Conservation (phyloP, 2,888 invertebrate genomes). For the Syrista parreyssii region DNA sequence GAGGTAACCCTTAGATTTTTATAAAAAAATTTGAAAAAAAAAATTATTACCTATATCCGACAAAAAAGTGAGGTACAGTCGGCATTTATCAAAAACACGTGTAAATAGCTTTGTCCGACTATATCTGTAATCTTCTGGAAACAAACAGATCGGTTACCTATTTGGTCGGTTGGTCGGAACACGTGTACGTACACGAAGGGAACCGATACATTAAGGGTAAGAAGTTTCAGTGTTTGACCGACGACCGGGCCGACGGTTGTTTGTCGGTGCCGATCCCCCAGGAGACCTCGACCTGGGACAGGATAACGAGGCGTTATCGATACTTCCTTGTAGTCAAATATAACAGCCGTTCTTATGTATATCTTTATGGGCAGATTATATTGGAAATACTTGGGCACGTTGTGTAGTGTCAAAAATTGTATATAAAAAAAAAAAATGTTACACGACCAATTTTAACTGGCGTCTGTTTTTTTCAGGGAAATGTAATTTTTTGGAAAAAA, state of each 20-base stretch:
- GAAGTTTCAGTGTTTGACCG: conserved; percentile 23
- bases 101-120: conserved; percentile 10
- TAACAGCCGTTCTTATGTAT: background rate
- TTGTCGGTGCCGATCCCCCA: conserved; percentile 24
- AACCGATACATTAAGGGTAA: conserved; percentile 3
- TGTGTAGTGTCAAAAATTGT: background rate
- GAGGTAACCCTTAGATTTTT: background rate
- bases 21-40: background rate
- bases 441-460: background rate
- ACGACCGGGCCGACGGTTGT: conserved; percentile 19
- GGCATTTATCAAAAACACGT: conserved; percentile 25
- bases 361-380: background rate
- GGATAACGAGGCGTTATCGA: background rate
- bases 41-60: background rate
- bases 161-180: conserved; percentile 37
- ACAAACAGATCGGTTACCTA: conserved; percentile 50
- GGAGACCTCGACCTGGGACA: conserved; percentile 22
- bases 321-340: background rate
- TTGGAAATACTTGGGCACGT: background rate
- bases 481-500: background rate
- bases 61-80: background rate
- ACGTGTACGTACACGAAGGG: conserved; percentile 38
- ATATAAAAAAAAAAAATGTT: background rate
- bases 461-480: background rate
- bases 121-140: conserved; percentile 38